A percentile compares a stretch with the other conserved stretches of the same genome.
Evolutionary conservation across 2,113 vertebrate species (phyloP).

Genomic region (Festucalex cinctus): DNA sequence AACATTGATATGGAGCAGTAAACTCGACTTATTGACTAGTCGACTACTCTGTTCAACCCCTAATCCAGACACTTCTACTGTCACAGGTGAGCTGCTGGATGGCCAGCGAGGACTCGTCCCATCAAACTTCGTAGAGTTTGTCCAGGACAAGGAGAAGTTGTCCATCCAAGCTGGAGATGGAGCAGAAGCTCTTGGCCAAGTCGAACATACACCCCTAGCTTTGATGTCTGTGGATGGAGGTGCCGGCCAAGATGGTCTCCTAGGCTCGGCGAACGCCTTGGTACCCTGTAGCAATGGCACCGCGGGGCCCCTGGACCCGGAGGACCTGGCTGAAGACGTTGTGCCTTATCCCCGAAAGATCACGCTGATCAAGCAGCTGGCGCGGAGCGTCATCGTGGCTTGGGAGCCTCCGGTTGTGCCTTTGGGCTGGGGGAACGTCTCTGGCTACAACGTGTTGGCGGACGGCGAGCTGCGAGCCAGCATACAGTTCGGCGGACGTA

Average conservation of each 20-base stretch:
- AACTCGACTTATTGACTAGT: too few relatives aligned
- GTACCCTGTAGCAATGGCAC: conserved; percentile 74
- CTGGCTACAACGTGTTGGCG: conserved; percentile 88
- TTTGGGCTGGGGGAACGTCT: conserved; percentile 85
- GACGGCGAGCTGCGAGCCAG: conserved; percentile 84
- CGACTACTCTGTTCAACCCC: not conserved
- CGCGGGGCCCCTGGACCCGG: conserved; percentile 76
- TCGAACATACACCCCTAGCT: conserved; percentile 64
- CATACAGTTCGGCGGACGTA: conserved; percentile 76
- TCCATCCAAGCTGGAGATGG: conserved; percentile 51
- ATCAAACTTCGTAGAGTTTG: conserved; percentile 97
- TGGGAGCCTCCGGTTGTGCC: conserved; percentile 91
- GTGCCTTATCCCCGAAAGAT: conserved; percentile 97
- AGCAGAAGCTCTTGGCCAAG: conserved; percentile 72
- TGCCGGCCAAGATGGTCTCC: conserved; percentile 53
- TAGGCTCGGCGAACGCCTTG: conserved; percentile 52
- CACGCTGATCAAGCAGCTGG: conserved; percentile 94
- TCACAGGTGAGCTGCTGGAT: conserved; percentile 89
- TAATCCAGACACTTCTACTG: not conserved
- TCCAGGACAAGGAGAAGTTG: conserved; percentile 85
- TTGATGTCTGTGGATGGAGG: conserved; percentile 59
- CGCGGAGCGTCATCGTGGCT: conserved; percentile 95
- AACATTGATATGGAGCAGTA: too few relatives aligned
- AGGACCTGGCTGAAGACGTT: conserved; percentile 88
- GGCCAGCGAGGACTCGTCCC: conserved; percentile 96